Evolutionary conservation across 2,797 vertebrate genomes (phyloP).

Genomic region (Phrynocephalus forsythii): DNA sequence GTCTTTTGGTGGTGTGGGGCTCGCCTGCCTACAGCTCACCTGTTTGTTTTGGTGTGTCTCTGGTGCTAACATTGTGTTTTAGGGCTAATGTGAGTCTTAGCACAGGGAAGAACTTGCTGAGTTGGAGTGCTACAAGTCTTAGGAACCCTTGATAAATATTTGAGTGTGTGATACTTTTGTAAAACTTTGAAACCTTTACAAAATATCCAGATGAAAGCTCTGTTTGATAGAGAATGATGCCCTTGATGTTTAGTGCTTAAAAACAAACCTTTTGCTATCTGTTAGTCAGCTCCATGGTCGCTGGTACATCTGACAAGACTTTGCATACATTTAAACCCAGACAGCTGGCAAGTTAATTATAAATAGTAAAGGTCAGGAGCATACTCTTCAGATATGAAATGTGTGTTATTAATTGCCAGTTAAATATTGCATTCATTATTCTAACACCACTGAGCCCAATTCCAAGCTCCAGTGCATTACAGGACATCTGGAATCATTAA

Average conservation of each 20-base stretch:
- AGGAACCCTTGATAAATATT: not conserved
- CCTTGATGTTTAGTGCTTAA: not conserved
- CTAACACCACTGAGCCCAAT: conserved; percentile 17
- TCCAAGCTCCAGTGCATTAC: not conserved
- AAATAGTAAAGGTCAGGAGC: conserved; percentile 57
- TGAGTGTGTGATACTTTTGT: not conserved
- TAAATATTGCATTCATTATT: conserved; percentile 63
- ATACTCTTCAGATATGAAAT: conserved; percentile 53
- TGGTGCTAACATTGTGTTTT: not conserved
- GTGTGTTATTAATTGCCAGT: conserved; percentile 62
- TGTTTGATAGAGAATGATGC: not conserved
- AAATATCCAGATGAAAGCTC: not conserved
- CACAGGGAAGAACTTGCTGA: not conserved
- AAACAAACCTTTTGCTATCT: not conserved
- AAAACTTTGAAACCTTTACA: not conserved
- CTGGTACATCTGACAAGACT: conserved; percentile 4
- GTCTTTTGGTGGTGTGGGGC: not conserved
- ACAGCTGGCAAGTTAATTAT: conserved; percentile 55
- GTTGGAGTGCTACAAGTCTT: not conserved
- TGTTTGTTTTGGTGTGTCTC: not conserved
- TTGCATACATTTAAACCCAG: conserved; percentile 34
- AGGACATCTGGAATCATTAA: not conserved
- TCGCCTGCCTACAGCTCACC: not conserved
- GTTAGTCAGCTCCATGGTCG: conserved; percentile 24
- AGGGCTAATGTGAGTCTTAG: not conserved